Evolutionary conservation across 2,113 vertebrate species (phyloP).

Genomic region (Lethenteron reissneri): DNA sequence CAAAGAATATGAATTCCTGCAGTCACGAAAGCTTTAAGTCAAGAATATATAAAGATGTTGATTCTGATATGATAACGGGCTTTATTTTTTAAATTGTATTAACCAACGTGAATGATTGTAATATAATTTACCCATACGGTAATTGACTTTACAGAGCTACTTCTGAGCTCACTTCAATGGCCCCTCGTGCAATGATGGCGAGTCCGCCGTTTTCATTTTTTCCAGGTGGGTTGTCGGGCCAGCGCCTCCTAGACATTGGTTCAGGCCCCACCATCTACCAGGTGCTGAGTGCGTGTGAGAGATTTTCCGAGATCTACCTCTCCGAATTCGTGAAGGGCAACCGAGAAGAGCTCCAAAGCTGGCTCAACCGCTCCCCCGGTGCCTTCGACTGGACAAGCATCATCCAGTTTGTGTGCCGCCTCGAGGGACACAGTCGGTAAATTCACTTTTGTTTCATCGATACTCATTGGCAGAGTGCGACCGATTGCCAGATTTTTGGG

Average conservation of each 20-base stretch:
- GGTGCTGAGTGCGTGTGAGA: slow-evolving; percentile 61
- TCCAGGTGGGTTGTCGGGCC: slow-evolving; percentile 45
- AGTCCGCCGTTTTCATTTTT: neutral
- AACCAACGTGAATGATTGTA: no score
- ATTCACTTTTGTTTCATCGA: neutral
- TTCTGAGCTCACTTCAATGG: no score
- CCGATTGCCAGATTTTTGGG: no score
- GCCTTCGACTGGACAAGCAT: slow-evolving; percentile 60
- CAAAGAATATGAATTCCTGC: no score
- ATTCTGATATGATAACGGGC: no score
- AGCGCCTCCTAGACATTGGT: slow-evolving; percentile 51
- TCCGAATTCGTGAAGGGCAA: slow-evolving; percentile 78
- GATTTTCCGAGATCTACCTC: slow-evolving; percentile 55
- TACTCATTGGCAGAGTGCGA: no score
- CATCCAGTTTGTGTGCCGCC: slow-evolving; percentile 51
- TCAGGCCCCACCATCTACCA: slow-evolving; percentile 84
- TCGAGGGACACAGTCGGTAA: slow-evolving; percentile 51
- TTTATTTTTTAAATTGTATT: no score
- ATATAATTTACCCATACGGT: no score
- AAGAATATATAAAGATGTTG: no score
- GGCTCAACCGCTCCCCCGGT: slow-evolving; percentile 29
- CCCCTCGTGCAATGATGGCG: no score
- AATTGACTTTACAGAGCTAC: no score
- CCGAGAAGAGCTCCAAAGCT: slow-evolving; percentile 41
- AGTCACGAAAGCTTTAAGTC: no score